A percentile compares a stretch with the other conserved stretches of the same genome.
phyloP scores from a whole-genome alignment of 2,797 vertebrate genomes.

The Paedocypris micromegethes region DNA sequence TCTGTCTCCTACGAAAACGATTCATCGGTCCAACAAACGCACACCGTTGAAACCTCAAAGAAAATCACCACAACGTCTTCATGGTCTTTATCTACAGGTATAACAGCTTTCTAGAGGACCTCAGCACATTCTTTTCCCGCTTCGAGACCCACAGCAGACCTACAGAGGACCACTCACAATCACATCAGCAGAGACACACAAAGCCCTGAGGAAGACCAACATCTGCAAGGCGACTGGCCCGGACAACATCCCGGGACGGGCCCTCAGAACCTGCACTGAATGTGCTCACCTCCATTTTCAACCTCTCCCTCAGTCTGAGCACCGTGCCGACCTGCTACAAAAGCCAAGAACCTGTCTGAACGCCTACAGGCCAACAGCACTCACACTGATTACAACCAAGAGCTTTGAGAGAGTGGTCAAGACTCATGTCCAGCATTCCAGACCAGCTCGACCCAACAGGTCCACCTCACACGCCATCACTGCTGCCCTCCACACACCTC shows the following conservation, averaged over 20 bases:
- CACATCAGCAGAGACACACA: not conserved
- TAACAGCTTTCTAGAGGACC: too few species aligned
- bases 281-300: not conserved
- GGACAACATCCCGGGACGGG: not conserved
- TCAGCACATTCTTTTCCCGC: too few species aligned
- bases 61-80: too few species aligned
- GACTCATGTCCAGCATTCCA: not conserved
- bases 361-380: constrained; percentile 3
- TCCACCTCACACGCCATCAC: too few species aligned
- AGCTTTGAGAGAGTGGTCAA: not conserved
- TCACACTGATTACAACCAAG: not conserved
- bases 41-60: too few species aligned
- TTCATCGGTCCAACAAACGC: too few species aligned
- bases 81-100: too few species aligned
- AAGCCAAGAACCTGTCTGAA: constrained; percentile 14
- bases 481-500: too few species aligned
- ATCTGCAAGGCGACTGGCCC: not conserved
- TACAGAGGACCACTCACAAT: too few species aligned
- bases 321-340: not conserved
- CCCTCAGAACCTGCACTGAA: constrained; percentile 1
- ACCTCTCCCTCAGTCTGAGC: constrained; percentile 7
- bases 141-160: too few species aligned
- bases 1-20: too few species aligned
- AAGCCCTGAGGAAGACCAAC: not conserved
- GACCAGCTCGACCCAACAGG: too few species aligned